phyloP scores from a whole-genome alignment of 2,113 vertebrate species.

The Charina bottae region DNA sequence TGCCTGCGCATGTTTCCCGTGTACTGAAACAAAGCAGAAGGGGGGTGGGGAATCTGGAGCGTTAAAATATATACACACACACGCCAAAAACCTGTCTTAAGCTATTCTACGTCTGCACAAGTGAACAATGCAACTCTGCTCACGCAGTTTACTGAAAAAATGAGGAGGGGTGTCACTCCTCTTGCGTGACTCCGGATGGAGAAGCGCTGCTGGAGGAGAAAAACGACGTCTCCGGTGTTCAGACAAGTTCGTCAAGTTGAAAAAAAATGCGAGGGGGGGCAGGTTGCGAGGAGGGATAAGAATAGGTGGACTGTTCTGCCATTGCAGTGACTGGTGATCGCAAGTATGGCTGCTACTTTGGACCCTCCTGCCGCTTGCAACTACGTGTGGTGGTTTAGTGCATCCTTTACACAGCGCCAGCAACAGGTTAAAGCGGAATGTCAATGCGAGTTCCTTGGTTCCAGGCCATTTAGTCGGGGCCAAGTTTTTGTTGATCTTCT shows the following conservation, averaged over 20 bases:
- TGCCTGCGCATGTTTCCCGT: conserved; percentile 49
- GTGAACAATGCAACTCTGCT: conserved; percentile 41
- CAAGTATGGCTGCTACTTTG: conserved; percentile 37
- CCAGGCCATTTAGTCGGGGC: conserved; percentile 49
- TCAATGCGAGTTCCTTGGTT: conserved; percentile 46
- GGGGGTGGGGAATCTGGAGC: conserved; percentile 32
- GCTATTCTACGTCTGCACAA: not conserved
- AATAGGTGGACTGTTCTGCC: conserved; percentile 1
- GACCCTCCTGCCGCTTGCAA: not conserved
- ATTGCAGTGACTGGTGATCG: conserved; percentile 4
- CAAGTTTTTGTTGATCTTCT: conserved; percentile 69
- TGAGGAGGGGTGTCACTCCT: not conserved
- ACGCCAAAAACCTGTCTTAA: not conserved
- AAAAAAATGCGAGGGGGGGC: not conserved
- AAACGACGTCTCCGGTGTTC: not conserved
- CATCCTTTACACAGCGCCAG: not conserved
- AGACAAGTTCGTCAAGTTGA: not conserved
- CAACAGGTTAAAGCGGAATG: conserved; percentile 59
- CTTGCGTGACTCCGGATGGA: not conserved
- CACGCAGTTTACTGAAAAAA: not conserved
- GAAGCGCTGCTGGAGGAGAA: not conserved
- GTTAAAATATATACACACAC: not conserved
- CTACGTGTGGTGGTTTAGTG: conserved; percentile 5
- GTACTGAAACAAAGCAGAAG: conserved; percentile 66
- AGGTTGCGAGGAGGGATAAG: not conserved